Conservation (phyloP, 2,888 invertebrate genomes). For the Agrochola circellaris region DNA sequence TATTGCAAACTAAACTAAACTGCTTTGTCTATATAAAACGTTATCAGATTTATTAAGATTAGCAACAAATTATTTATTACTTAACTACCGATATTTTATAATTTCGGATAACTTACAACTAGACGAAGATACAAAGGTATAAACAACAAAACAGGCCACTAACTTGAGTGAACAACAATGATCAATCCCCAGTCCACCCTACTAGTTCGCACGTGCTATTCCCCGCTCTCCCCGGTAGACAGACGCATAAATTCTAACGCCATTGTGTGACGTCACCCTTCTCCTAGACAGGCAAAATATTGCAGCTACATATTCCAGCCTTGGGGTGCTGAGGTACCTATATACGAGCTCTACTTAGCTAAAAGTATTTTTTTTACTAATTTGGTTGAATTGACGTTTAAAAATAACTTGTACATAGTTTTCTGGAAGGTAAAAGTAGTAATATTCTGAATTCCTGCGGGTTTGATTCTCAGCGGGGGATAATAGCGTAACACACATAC, state of each 20-base stretch:
- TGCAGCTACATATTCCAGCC: conserved; percentile 8
- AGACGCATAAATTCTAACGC: conserved; percentile 6
- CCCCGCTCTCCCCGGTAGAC: background rate
- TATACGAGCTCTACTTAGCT: background rate
- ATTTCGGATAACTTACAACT: background rate
- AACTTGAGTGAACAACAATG: background rate
- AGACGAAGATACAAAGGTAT: background rate
- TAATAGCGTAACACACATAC: no score
- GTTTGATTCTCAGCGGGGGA: no score
- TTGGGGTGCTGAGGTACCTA: background rate
- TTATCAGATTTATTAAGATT: no score
- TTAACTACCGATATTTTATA: background rate
- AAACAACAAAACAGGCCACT: background rate
- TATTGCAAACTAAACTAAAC: no score
- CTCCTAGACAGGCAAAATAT: conserved; percentile 15
- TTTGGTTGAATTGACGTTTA: no score
- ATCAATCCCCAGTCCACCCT: background rate
- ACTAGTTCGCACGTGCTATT: conserved; percentile 6
- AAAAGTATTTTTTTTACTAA: no score
- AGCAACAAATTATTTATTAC: background rate
- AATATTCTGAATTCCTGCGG: no score
- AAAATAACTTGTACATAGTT: no score
- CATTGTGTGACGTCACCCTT: conserved; percentile 13
- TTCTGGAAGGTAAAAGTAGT: no score
- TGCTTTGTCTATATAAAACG: background rate